These are phyloP conservation scores for Pemphigus obesinymphae DNA, from an alignment of 1,140 invertebrate species.

Conservation along the genomic window DNA sequence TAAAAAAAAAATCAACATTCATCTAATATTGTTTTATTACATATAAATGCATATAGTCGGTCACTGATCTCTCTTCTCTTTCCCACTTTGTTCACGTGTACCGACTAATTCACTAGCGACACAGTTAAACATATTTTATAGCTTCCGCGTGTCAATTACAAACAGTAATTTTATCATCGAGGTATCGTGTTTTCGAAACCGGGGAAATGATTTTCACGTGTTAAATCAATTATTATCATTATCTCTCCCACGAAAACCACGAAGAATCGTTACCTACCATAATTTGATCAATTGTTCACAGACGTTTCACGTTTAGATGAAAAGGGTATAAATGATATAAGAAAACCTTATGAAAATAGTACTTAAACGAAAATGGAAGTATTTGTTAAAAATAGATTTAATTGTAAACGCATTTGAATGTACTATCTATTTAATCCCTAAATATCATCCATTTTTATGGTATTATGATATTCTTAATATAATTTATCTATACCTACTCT, in stretches of 20 bases:
- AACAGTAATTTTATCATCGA: neutral
- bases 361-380: no score
- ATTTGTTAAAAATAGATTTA: no score
- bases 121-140: constrained; percentile 29
- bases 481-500: no score
- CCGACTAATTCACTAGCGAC: neutral
- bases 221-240: neutral
- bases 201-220: neutral
- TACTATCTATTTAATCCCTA: no score
- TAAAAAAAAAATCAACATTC: no score
- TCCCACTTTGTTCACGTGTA: neutral
- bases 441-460: no score
- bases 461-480: no score
- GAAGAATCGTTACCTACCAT: neutral
- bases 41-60: neutral
- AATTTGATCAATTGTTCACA: no score
- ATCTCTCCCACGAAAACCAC: neutral
- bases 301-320: no score
- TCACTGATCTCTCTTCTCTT: neutral
- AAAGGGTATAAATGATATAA: no score
- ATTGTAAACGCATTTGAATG: no score
- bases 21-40: neutral
- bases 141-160: constrained; percentile 28
- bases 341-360: no score
- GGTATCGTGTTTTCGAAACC: neutral